phyloP scores from a whole-genome alignment of 2,113 vertebrate genomes.

The Crotalus tigris region DNA sequence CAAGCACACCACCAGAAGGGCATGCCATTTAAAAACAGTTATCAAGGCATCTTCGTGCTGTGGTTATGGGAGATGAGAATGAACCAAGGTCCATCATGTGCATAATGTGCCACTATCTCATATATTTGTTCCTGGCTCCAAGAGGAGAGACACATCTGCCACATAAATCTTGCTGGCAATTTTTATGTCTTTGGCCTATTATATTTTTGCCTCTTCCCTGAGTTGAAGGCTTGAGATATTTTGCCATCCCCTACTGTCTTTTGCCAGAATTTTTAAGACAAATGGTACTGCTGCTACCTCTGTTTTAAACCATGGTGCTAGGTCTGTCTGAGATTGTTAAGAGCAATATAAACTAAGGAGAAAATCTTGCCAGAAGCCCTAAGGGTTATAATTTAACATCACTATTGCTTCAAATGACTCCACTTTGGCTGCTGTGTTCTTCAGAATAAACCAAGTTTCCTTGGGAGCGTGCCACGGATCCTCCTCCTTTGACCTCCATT shows the following conservation, averaged over 20 bases:
- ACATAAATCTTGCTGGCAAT: neutral
- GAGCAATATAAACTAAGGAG: neutral
- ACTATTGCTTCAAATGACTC: constrained; percentile 11
- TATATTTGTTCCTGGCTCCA: neutral
- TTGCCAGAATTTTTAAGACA: constrained; percentile 15
- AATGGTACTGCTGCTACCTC: constrained; percentile 1
- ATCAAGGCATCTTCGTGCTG: neutral
- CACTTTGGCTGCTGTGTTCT: neutral
- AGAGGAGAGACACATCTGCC: neutral
- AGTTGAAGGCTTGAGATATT: neutral
- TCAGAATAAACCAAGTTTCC: constrained; percentile 14
- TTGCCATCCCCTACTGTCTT: neutral
- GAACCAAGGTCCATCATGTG: neutral
- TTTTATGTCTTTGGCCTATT: neutral
- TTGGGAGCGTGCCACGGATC: neutral
- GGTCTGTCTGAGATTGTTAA: constrained; percentile 6
- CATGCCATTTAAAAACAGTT: neutral
- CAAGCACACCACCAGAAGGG: neutral
- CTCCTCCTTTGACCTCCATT: constrained; percentile 17
- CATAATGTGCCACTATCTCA: neutral
- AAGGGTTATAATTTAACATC: constrained; percentile 8
- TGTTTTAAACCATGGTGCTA: neutral
- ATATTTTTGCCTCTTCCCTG: neutral
- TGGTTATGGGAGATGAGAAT: neutral
- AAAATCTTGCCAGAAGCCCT: neutral